These are phyloP conservation scores for Zaprionus vittiger DNA, from an alignment of 1,140 invertebrate genomes.

Conservation along the genomic window DNA sequence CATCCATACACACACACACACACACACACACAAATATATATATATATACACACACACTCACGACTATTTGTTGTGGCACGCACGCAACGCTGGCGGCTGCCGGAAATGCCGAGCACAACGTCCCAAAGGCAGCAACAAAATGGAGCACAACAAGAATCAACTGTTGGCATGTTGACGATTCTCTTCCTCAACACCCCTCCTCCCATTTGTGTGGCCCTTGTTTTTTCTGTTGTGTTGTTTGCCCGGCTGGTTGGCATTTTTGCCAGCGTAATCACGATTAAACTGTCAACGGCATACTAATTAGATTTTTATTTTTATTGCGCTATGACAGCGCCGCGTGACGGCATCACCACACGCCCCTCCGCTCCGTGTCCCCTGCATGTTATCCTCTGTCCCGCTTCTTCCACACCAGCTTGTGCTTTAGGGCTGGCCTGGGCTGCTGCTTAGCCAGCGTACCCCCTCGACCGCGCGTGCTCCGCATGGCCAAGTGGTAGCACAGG, in stretches of 20 bases:
- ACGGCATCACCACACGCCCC: conserved; percentile 59
- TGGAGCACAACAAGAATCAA: conserved; percentile 68
- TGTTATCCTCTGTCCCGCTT: conserved; percentile 23
- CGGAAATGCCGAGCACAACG: conserved; percentile 77
- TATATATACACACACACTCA: background rate
- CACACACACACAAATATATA: background rate
- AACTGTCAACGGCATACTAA: conserved; percentile 84
- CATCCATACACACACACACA: conserved; percentile 8
- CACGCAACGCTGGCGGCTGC: conserved; percentile 70
- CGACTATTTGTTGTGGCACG: conserved; percentile 56
- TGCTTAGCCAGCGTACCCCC: conserved; percentile 18
- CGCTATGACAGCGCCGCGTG: conserved; percentile 79
- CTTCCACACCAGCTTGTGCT: conserved; percentile 13
- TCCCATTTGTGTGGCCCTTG: background rate
- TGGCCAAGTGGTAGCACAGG: conserved; percentile 56
- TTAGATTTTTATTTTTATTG: conserved; percentile 84
- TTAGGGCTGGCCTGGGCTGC: background rate
- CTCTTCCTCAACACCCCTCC: conserved; percentile 23
- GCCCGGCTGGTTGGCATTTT: conserved; percentile 64
- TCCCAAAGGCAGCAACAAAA: conserved; percentile 52
- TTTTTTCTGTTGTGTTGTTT: conserved; percentile 42
- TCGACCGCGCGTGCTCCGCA: conserved; percentile 68
- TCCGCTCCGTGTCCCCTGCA: background rate
- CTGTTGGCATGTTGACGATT: conserved; percentile 81
- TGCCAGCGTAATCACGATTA: conserved; percentile 84